Base-by-base conservation (phyloP, 2,888 invertebrate species). In the Epinotia ramella region DNA sequence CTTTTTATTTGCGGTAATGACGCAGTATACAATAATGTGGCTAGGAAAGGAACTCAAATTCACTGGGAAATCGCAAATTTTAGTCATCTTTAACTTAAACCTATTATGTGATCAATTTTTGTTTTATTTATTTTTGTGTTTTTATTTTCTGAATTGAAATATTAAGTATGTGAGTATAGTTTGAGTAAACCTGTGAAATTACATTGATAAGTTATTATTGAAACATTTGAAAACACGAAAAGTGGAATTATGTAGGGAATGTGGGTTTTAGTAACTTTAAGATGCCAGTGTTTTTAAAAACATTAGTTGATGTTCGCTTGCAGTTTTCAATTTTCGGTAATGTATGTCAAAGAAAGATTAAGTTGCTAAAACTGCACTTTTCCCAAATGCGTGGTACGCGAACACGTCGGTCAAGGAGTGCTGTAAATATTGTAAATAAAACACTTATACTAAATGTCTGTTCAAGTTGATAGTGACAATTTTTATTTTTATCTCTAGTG, bases 391-490 rank as follows among this genome's bases (percentile, higher is more conserved):
- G 57, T 18, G 13, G 33, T 16, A 46, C 16, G 18, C 24, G 11
- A 24, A 49, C n/a, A 62, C n/a, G 33, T 53, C 28, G 53, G 65
- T 75, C 63, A 28, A 76, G 72, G 78, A 77, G 78, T 70, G 78
- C 49, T 87, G 86, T 87, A 87, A 86, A 87, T 83, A 81, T 81
- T 87, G 87, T 87, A 86, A 73, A 87, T 87, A 87, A 64, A 72
- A 77, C 64, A 80, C 65, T 72, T 59, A 80, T 57, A 56, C 28
- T 67, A 56, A 49, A 62, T 18, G 70, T 78, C 66, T 77, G 74
- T 77, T 79, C 77, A 77, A 76, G 78, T 81, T 76, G 59, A 80
- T 79, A 78, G 78, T 79, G 78, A 78, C 77, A 80, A 80, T 78
- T 78, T 76, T 78, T 82, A 80, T 80, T 78, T 78, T 78, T 78